Percentiles rank a stretch among this genome's conserved stretches.
These are phyloP conservation scores for Artemisiospiza belli DNA, from an alignment of 2,113 vertebrate genomes.

Conservation along the genomic window DNA sequence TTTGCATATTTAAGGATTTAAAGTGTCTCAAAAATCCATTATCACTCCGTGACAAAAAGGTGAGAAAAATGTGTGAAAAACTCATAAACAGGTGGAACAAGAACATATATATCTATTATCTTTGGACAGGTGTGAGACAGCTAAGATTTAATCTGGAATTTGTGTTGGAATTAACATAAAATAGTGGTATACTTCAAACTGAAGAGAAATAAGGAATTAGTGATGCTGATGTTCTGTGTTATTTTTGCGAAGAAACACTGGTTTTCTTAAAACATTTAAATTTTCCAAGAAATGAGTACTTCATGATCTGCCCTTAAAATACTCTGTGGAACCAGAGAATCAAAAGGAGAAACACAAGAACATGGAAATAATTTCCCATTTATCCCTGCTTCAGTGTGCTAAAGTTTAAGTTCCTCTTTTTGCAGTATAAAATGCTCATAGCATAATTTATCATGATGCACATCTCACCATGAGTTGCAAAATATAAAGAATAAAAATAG, in stretches of 20 bases:
- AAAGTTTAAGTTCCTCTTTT: background rate
- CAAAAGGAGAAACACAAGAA: background rate
- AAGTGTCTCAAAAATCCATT: constrained; percentile 35
- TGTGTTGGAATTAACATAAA: background rate
- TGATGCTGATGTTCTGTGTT: background rate
- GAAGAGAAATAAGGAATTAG: background rate
- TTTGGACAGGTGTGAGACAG: background rate
- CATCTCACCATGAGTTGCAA: background rate
- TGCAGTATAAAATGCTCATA: background rate
- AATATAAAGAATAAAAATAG: background rate
- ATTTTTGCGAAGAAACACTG: background rate
- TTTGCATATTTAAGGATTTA: constrained; percentile 26
- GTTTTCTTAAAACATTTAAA: background rate
- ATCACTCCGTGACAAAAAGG: background rate
- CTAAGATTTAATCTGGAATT: background rate
- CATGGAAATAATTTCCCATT: background rate
- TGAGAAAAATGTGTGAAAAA: background rate
- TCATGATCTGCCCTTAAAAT: constrained; percentile 11
- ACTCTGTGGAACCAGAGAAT: background rate
- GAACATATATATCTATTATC: background rate
- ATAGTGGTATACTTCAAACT: background rate
- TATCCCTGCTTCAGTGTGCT: background rate
- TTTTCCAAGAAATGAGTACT: background rate
- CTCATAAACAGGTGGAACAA: background rate
- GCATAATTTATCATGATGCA: background rate